A percentile compares a stretch with the other conserved stretches of the same genome.
Conservation (phyloP, 1,140 invertebrate genomes). For the Trichoplusia ni region DNA sequence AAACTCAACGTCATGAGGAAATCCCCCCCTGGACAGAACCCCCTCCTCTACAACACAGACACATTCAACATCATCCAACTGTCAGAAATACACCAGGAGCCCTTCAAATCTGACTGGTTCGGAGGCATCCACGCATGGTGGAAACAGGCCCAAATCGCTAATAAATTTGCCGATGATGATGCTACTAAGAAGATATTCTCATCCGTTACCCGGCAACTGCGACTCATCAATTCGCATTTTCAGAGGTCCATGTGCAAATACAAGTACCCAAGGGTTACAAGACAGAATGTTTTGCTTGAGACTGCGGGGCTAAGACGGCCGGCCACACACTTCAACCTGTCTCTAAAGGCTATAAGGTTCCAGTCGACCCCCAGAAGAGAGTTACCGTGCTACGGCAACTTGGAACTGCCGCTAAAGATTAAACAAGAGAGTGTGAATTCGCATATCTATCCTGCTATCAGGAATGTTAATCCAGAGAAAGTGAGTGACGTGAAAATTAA, state of each 20-base stretch:
- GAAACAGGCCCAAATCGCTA: slow-evolving; percentile 62
- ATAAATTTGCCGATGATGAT: slow-evolving; percentile 61
- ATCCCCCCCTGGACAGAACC: slow-evolving; percentile 47
- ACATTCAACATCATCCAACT: slow-evolving; percentile 30
- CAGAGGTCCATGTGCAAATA: slow-evolving; percentile 70
- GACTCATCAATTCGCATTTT: slow-evolving; percentile 74
- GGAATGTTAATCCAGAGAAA: no score
- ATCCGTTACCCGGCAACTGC: slow-evolving; percentile 72
- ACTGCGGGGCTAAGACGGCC: slow-evolving; percentile 53
- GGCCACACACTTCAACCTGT: slow-evolving; percentile 59
- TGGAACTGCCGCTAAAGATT: slow-evolving; percentile 73
- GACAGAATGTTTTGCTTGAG: slow-evolving; percentile 71
- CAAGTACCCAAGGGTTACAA: slow-evolving; percentile 75
- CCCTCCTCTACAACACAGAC: slow-evolving; percentile 52
- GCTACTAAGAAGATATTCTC: slow-evolving; percentile 67
- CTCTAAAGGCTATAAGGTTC: slow-evolving; percentile 71
- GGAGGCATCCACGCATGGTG: slow-evolving; percentile 61
- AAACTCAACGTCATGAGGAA: slow-evolving; percentile 60
- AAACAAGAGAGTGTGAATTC: slow-evolving; percentile 65
- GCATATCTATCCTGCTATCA: slow-evolving; percentile 59
- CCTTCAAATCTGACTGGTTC: slow-evolving; percentile 53
- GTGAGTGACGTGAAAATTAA: slow-evolving; percentile 58
- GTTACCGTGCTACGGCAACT: slow-evolving; percentile 78
- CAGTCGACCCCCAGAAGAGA: slow-evolving; percentile 67
- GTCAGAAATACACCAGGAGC: slow-evolving; percentile 33